Evolutionary conservation across 2,797 vertebrate species (phyloP), one percentile per base, ranked within the genome.

Genomic region (Muraenolepis orangiensis): DNA sequence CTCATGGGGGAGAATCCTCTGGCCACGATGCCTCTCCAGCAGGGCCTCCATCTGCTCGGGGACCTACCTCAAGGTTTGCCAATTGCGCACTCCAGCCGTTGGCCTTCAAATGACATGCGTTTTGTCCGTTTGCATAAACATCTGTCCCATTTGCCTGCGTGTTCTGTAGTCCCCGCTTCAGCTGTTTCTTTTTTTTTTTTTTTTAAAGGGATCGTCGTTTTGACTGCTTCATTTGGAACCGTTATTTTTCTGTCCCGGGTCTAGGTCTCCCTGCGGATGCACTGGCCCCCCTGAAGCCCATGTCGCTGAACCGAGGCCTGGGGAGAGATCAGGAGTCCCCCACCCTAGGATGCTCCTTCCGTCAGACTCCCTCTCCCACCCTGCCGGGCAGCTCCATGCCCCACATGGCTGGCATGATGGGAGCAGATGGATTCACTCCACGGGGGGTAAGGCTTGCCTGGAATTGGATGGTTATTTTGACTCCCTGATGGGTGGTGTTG

Each of bases 1-100:
- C 93, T 98, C 84, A 90, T 96, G 28, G 95, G 94, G 76, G 97
- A 98, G 68, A 95, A 94, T 75, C 94, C 95, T 70, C 83, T 96
- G 75, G 92, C 94, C 7, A 81, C 89, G 68, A 81, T 95, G 74
- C 86, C 93, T 20, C 87, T 93, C 71, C 95, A 94, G 85, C 90
- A 95, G 40, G 91, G 94, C 70, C 85, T 90, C 84, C 91, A 94
- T 80, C 91, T 96, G 84, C 91, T 97, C 0, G 93, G 92, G 68
- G 96, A 98, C 66, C 86, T 95, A 12, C 81, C 95, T 82, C 89
- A 95, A 92, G 95, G 95, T 96, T 91, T 88, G 75, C 26, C 74
- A 57, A 85, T 77, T 72, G 12, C 77, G 29, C 6, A 30, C 69
- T 80, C 72, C 75, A 75, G 70, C 79, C 36, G 23, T 8, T 75